Evolutionary conservation across 2,113 vertebrate species (phyloP).

Genomic region (Hassar affinis): DNA sequence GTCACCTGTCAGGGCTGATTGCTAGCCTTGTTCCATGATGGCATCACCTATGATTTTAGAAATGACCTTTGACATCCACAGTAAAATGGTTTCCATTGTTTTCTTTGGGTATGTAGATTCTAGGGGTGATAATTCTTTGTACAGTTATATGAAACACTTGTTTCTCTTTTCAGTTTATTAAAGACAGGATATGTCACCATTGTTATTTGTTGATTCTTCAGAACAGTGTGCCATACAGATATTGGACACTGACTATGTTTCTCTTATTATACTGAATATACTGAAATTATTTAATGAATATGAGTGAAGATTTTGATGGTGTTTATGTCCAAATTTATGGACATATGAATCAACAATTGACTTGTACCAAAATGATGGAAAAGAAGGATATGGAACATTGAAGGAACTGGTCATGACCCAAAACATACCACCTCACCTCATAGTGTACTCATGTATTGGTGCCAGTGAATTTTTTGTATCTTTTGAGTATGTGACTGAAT

Average conservation of each 20-base stretch:
- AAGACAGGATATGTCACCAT: not conserved
- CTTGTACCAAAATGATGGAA: not conserved
- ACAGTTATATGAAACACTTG: not conserved
- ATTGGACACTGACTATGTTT: not conserved
- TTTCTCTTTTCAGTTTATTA: not conserved
- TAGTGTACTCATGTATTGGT: not conserved
- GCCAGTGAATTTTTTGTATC: not conserved
- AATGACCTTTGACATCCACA: constrained; percentile 27
- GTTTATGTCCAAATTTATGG: not conserved
- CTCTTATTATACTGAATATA: not conserved
- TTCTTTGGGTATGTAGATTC: constrained; percentile 9
- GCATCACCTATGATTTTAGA: constrained; percentile 6
- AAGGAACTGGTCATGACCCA: not conserved
- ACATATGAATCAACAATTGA: not conserved
- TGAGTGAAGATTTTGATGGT: not conserved
- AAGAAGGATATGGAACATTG: not conserved
- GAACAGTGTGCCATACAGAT: not conserved
- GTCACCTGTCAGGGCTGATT: constrained; percentile 35
- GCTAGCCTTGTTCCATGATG: constrained; percentile 10
- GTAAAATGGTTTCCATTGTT: not conserved
- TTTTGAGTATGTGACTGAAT: not conserved
- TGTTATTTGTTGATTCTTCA: not conserved
- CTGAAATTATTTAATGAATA: not conserved
- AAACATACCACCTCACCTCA: not conserved
- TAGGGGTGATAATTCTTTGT: constrained; percentile 22